Percentiles rank a stretch among this genome's conserved stretches.
Evolutionary conservation across 2,113 vertebrate genomes (phyloP).

Genomic region (Montifringilla adamsi): DNA sequence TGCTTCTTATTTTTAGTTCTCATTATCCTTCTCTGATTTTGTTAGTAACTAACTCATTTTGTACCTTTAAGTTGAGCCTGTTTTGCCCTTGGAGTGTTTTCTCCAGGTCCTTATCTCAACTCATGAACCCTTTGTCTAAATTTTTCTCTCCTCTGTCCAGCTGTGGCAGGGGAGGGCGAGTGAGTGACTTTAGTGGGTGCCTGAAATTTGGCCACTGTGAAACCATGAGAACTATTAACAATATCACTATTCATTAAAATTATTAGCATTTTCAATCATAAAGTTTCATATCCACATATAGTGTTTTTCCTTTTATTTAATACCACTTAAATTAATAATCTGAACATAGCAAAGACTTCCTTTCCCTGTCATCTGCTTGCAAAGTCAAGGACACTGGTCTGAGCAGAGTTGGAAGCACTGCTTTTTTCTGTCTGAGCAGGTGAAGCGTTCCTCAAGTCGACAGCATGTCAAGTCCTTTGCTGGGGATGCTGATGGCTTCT

Average conservation of each 20-base stretch:
- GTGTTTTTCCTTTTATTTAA: neutral
- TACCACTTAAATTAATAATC: neutral
- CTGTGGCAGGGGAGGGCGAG: neutral
- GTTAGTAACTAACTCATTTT: neutral
- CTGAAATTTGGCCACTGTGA: neutral
- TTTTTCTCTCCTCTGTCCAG: neutral
- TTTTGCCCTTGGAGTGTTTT: neutral
- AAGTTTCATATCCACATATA: neutral
- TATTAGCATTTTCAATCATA: neutral
- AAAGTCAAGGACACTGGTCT: neutral
- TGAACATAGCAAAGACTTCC: neutral
- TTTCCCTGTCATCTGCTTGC: neutral
- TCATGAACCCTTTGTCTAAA: fast-evolving
- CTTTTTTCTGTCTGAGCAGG: neutral
- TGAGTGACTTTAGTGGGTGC: fast-evolving
- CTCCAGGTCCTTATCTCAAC: neutral
- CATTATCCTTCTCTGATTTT: neutral
- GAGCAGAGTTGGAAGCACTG: neutral
- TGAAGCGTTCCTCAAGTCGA: neutral
- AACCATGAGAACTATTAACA: neutral
- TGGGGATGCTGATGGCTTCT: neutral
- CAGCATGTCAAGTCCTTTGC: neutral
- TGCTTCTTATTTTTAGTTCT: neutral
- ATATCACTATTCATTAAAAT: neutral
- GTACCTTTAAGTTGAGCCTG: neutral